Percentiles rank a stretch among this genome's conserved stretches.
These are phyloP conservation scores for Troides oblongomaculatus DNA, from an alignment of 2,888 invertebrate genomes.

Conservation along the genomic window DNA sequence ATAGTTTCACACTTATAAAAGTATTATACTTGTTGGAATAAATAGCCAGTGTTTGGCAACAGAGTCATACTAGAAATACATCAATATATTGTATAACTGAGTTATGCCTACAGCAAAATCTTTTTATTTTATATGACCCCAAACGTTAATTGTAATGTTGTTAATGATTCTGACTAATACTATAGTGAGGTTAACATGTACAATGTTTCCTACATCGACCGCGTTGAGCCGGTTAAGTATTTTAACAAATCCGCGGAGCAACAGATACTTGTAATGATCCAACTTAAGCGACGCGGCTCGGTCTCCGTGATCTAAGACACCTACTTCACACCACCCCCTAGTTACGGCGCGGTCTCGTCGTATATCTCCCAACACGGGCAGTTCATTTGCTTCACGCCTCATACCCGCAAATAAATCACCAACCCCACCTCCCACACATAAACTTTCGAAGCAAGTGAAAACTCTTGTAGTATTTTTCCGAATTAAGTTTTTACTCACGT, in stretches of 20 bases:
- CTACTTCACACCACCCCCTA: constrained; percentile 43
- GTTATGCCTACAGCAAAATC: not conserved
- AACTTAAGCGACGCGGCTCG: constrained; percentile 32
- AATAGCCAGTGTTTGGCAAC: too few species aligned
- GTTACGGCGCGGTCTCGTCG: constrained; percentile 59
- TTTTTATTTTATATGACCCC: too few species aligned
- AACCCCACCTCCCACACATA: constrained; percentile 45
- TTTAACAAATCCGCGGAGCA: constrained; percentile 20
- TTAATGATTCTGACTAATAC: not conserved
- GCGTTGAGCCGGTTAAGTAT: constrained; percentile 27
- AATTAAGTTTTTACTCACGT: constrained; percentile 34
- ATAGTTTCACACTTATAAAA: too few species aligned
- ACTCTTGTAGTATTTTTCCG: constrained; percentile 51
- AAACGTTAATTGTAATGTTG: too few species aligned
- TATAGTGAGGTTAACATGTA: not conserved
- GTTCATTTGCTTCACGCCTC: constrained; percentile 77
- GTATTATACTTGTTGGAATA: too few species aligned
- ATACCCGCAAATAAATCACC: constrained; percentile 78
- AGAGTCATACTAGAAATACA: too few species aligned
- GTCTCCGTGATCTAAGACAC: constrained; percentile 45
- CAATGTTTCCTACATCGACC: not conserved
- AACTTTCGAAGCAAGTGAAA: constrained; percentile 53
- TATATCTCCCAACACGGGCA: constrained; percentile 69
- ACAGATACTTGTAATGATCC: constrained; percentile 34
- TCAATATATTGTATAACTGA: too few species aligned